These are phyloP conservation scores for Cygnus atratus DNA, from an alignment of 2,113 vertebrate species.

Conservation along the genomic window DNA sequence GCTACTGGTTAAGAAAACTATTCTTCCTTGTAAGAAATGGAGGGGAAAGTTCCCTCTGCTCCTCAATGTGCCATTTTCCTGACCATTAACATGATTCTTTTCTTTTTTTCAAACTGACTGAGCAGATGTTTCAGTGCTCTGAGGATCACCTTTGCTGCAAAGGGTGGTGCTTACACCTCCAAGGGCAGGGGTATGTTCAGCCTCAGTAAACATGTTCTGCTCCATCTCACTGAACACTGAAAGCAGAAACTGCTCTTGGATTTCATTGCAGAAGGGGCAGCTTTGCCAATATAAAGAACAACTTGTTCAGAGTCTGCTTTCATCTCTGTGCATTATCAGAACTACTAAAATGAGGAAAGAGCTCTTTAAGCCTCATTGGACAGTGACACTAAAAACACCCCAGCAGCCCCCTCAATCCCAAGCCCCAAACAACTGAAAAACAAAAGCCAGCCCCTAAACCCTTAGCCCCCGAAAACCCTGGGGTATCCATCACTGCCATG, in stretches of 20 bases:
- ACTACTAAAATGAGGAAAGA: constrained; percentile 48
- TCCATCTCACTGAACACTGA: constrained; percentile 26
- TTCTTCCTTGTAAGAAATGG: background rate
- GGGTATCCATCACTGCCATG: constrained; percentile 71
- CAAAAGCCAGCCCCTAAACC: constrained; percentile 56
- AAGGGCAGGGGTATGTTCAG: background rate
- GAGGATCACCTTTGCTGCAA: constrained; percentile 20
- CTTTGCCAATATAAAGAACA: constrained; percentile 50
- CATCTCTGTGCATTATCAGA: constrained; percentile 48
- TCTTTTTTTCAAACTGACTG: background rate
- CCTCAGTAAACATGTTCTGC: constrained; percentile 31
- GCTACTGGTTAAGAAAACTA: background rate
- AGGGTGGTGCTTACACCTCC: background rate
- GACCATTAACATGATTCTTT: background rate
- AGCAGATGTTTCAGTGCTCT: constrained; percentile 37
- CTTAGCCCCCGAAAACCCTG: constrained; percentile 35
- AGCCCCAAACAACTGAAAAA: constrained; percentile 44
- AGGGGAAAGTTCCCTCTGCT: background rate
- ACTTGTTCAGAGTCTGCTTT: constrained; percentile 49
- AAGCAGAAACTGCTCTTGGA: constrained; percentile 15
- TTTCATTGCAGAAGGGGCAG: background rate
- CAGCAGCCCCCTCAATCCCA: background rate
- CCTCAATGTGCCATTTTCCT: background rate
- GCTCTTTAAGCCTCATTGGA: constrained; percentile 24
- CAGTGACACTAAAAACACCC: constrained; percentile 55